Conservation (phyloP, 2,888 invertebrate species). For the Eupithecia exiguata region DNA sequence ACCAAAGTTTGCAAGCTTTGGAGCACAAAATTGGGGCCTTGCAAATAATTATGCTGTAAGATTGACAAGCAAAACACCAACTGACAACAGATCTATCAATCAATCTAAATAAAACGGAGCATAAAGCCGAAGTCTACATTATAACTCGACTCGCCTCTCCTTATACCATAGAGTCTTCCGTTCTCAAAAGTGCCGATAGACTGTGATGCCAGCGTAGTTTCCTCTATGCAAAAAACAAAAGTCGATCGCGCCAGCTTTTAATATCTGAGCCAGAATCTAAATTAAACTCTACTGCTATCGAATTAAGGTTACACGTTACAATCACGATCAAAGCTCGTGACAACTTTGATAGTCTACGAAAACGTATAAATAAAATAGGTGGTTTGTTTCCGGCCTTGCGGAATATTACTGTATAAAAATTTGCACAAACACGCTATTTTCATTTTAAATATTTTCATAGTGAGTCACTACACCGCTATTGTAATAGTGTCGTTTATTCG, state of each 20-base stretch:
- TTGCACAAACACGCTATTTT: constrained; percentile 55
- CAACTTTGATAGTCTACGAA: constrained; percentile 55
- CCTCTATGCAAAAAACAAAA: background rate
- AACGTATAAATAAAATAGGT: constrained; percentile 58
- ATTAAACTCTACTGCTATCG: constrained; percentile 56
- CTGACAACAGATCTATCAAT: too few relatives aligned
- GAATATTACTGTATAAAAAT: constrained; percentile 54
- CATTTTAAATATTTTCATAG: constrained; percentile 51
- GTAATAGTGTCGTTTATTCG: constrained; percentile 17
- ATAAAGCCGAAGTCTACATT: background rate
- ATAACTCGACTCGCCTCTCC: background rate
- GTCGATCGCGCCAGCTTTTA: background rate
- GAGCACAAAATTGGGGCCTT: background rate
- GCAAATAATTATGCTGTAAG: too few relatives aligned
- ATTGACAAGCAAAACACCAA: too few relatives aligned
- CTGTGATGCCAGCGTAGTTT: background rate
- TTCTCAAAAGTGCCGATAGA: background rate
- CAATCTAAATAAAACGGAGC: background rate
- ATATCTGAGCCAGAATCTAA: constrained; percentile 39
- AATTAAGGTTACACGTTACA: constrained; percentile 44
- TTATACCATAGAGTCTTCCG: background rate
- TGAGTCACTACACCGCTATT: constrained; percentile 47
- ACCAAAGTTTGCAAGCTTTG: background rate
- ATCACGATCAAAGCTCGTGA: constrained; percentile 49
- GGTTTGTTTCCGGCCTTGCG: constrained; percentile 62